Evolutionary conservation across 2,113 vertebrate genomes (phyloP).

Genomic region (Strix aluco): DNA sequence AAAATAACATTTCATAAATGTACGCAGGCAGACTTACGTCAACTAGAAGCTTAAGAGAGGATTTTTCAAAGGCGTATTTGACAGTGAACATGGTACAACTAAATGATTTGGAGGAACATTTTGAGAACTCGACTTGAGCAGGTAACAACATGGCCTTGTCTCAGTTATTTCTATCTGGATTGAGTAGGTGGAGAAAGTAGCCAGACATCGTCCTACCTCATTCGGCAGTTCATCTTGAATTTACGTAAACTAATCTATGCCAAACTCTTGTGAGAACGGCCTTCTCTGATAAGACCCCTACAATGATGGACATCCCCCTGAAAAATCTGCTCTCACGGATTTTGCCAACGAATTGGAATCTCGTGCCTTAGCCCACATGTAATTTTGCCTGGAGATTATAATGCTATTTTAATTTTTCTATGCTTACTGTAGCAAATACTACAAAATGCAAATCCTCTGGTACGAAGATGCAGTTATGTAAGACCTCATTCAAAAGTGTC

Average conservation of each 20-base stretch:
- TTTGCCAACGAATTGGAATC: conserved; percentile 3
- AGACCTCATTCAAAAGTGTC: neutral
- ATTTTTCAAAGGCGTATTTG: neutral
- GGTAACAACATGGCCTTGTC: neutral
- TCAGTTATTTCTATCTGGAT: neutral
- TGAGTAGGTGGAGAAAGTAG: neutral
- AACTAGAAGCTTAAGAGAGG: neutral
- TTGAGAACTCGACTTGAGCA: neutral
- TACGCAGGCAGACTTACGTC: neutral
- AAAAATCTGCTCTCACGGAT: conserved; percentile 6
- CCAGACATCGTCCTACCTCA: neutral
- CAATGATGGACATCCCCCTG: neutral
- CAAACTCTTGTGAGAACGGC: neutral
- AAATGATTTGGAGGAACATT: neutral
- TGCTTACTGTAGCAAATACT: conserved; percentile 39
- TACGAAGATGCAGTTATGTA: conserved; percentile 46
- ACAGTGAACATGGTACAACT: neutral
- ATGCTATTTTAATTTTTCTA: conserved; percentile 45
- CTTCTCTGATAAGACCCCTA: neutral
- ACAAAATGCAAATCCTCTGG: conserved; percentile 30
- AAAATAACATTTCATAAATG: conserved; percentile 7
- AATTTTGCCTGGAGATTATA: conserved; percentile 53
- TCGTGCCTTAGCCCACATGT: conserved; percentile 5
- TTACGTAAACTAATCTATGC: neutral
- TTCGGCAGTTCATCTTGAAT: conserved; percentile 6